A percentile compares a stretch with the other conserved stretches of the same genome.
Evolutionary conservation across 2,888 invertebrate genomes (phyloP).

Genomic region (Masnerella sp.): DNA sequence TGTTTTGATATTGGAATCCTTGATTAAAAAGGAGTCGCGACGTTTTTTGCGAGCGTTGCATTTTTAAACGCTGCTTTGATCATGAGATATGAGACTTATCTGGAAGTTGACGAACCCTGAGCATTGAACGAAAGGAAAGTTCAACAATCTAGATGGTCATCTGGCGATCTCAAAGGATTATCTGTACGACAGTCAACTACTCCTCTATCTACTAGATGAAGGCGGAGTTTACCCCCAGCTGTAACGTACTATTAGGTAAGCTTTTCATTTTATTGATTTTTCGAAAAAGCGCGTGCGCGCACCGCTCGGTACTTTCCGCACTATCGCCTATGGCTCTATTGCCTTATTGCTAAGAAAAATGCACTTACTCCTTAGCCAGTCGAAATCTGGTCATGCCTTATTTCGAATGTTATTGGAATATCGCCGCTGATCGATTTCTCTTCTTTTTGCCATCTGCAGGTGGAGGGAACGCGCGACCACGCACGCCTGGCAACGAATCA

Average conservation of each 20-base stretch:
- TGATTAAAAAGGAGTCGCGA: too few relatives aligned
- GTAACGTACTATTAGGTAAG: constrained; percentile 77
- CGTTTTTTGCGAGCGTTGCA: too few relatives aligned
- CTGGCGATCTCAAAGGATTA: constrained; percentile 70
- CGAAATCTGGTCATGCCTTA: constrained; percentile 46
- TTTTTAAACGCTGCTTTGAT: constrained; percentile 27
- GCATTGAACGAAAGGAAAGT: constrained; percentile 61
- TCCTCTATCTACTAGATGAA: constrained; percentile 75
- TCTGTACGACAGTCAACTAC: constrained; percentile 72
- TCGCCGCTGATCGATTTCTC: constrained; percentile 49
- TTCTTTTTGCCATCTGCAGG: constrained; percentile 39
- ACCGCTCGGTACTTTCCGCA: constrained; percentile 71
- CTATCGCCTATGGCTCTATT: constrained; percentile 74
- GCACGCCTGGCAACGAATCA: constrained; percentile 55
- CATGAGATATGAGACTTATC: constrained; percentile 41
- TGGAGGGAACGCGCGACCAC: constrained; percentile 40
- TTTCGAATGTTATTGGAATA: constrained; percentile 56
- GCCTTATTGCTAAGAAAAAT: constrained; percentile 69
- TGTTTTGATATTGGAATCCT: too few relatives aligned
- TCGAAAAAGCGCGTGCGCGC: constrained; percentile 78
- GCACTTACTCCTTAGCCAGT: constrained; percentile 50
- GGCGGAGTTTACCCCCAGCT: constrained; percentile 75
- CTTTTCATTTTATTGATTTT: constrained; percentile 78
- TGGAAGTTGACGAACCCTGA: constrained; percentile 67
- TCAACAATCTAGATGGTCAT: constrained; percentile 76